These are phyloP conservation scores for Epistrophella euchroma DNA, from an alignment of 2,888 invertebrate genomes.

Conservation along the genomic window DNA sequence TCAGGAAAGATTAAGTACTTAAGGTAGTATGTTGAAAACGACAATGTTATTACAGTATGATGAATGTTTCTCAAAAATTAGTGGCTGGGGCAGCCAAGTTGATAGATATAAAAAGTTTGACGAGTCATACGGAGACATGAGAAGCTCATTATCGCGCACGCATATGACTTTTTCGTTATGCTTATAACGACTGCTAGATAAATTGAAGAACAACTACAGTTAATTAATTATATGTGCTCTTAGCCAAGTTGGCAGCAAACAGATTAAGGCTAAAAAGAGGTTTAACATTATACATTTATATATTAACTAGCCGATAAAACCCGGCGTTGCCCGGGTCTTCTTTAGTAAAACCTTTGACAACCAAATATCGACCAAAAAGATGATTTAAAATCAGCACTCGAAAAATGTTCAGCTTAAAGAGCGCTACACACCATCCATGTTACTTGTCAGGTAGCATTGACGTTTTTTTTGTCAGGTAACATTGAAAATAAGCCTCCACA, in stretches of 20 bases:
- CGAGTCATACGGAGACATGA: slow-evolving; percentile 63
- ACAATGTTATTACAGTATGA: slow-evolving; percentile 41
- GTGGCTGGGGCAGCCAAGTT: neutral
- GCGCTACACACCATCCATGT: too few species aligned
- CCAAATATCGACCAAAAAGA: too few species aligned
- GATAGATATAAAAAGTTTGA: slow-evolving; percentile 52
- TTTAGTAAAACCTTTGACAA: too few species aligned
- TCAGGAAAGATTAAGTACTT: slow-evolving; percentile 1
- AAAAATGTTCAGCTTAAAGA: too few species aligned
- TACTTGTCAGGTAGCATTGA: too few species aligned
- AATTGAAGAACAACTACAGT: slow-evolving; percentile 26
- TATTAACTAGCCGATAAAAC: too few species aligned
- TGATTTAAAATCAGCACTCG: too few species aligned
- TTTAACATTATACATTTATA: neutral
- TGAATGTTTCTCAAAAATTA: slow-evolving; percentile 38
- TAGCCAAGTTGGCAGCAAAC: neutral
- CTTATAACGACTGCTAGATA: neutral
- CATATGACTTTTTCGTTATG: slow-evolving; percentile 23
- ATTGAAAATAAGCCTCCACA: too few species aligned
- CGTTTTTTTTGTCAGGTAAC: too few species aligned
- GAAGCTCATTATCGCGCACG: slow-evolving; percentile 60
- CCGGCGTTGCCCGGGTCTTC: too few species aligned
- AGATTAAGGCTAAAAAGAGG: slow-evolving; percentile 7
- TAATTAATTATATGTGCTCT: slow-evolving; percentile 27
- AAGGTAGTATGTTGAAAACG: neutral